Conservation (phyloP, 2,113 vertebrate species). For the Ardeotis arabs region DNA sequence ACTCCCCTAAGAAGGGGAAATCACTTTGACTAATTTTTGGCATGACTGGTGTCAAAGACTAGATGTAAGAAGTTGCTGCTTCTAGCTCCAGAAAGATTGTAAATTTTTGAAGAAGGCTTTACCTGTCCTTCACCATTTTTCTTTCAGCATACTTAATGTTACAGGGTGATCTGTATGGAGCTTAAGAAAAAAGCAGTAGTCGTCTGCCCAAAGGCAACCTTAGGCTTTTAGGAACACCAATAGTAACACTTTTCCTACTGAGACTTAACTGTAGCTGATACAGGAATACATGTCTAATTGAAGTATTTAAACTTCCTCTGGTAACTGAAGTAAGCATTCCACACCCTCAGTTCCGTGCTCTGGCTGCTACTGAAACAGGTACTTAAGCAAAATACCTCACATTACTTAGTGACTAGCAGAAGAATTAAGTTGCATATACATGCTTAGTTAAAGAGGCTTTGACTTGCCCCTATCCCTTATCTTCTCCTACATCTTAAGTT, state of each 20-base stretch:
- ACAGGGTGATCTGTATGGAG: background rate
- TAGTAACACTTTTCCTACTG: background rate
- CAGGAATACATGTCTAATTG: background rate
- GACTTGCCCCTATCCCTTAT: background rate
- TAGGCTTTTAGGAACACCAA: background rate
- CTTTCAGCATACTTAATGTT: background rate
- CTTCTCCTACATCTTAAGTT: background rate
- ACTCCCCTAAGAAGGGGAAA: background rate
- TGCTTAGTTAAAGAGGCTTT: background rate
- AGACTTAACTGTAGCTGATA: background rate
- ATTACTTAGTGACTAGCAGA: background rate
- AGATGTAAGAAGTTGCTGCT: background rate
- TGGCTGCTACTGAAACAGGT: background rate
- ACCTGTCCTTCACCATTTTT: background rate
- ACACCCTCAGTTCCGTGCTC: fast-evolving
- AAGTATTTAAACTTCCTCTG: background rate
- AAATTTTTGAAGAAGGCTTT: background rate
- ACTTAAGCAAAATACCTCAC: background rate
- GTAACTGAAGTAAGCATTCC: background rate
- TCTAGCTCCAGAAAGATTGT: background rate
- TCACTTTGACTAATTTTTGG: background rate
- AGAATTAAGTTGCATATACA: fast-evolving
- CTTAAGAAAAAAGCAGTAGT: background rate
- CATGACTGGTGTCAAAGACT: background rate
- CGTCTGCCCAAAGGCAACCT: background rate